These are phyloP conservation scores for Cryptotis parvus DNA, from an alignment of 2,113 vertebrate genomes.

Conservation along the genomic window DNA sequence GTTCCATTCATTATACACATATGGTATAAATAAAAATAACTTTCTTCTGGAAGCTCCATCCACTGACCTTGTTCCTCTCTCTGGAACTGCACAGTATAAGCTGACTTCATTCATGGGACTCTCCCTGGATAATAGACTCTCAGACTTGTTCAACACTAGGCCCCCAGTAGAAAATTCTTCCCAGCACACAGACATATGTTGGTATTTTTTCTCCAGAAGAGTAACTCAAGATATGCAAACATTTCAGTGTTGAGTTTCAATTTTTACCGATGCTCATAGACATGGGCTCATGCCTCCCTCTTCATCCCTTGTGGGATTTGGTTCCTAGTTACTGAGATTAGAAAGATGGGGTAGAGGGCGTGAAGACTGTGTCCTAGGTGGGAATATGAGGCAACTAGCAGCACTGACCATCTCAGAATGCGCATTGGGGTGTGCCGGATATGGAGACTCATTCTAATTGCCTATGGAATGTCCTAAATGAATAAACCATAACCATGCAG, in stretches of 20 bases:
- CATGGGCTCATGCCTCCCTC: background rate
- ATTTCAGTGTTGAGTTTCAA: background rate
- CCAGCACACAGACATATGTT: background rate
- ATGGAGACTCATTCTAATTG: background rate
- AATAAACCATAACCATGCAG: background rate
- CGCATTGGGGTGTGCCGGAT: background rate
- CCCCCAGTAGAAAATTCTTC: background rate
- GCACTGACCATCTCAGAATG: background rate
- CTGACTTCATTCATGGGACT: background rate
- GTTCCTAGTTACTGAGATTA: background rate
- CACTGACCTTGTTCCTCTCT: background rate
- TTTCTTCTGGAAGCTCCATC: background rate
- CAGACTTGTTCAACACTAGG: background rate
- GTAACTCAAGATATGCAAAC: background rate
- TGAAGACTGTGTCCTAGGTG: background rate
- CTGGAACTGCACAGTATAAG: background rate
- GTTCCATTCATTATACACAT: background rate
- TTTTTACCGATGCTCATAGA: background rate
- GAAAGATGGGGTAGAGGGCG: background rate
- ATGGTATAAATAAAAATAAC: slow-evolving; percentile 14
- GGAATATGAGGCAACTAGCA: background rate
- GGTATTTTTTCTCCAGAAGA: background rate
- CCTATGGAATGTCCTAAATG: background rate
- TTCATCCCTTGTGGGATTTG: background rate
- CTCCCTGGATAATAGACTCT: background rate